Conservation (phyloP, 1,140 invertebrate genomes). For the Liolophura sinensis region DNA sequence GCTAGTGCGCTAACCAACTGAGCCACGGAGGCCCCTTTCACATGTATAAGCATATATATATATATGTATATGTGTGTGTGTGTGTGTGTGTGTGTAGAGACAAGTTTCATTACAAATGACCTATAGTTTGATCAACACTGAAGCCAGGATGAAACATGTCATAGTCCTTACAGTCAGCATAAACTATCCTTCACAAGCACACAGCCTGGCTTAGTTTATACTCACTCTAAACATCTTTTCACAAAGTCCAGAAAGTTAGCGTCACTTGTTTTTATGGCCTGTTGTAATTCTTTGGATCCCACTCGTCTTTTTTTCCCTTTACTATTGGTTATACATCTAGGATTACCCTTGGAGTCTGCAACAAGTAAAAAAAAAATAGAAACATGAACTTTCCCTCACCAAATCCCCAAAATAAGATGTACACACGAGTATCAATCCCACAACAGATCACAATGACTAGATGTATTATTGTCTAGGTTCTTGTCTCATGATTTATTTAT, state of each 20-base stretch:
- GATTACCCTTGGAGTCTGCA: slow-evolving; percentile 65
- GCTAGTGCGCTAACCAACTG: too few relatives aligned
- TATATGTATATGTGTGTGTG: too few relatives aligned
- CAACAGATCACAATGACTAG: not conserved
- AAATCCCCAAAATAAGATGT: too few relatives aligned
- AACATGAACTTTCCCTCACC: not conserved
- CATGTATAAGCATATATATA: too few relatives aligned
- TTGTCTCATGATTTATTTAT: too few relatives aligned
- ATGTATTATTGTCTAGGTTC: not conserved
- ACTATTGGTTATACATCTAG: slow-evolving; percentile 53
- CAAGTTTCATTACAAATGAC: too few relatives aligned
- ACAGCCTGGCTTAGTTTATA: not conserved
- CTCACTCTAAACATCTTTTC: slow-evolving; percentile 52
- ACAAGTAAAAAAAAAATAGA: slow-evolving; percentile 3
- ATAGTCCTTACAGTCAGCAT: too few relatives aligned
- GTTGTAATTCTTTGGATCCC: slow-evolving; percentile 47
- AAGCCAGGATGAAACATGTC: too few relatives aligned
- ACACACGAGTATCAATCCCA: too few relatives aligned
- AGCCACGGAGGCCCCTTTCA: too few relatives aligned
- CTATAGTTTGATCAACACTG: too few relatives aligned
- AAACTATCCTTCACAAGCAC: not conserved
- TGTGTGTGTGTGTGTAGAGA: too few relatives aligned
- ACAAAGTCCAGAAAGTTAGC: slow-evolving; percentile 57
- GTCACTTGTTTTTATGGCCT: slow-evolving; percentile 54
- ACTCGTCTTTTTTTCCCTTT: slow-evolving; percentile 54